Evolutionary conservation across 2,797 vertebrate species (phyloP), one percentile per base, ranked within the genome.

Genomic region (Cetoscarus ocellatus): DNA sequence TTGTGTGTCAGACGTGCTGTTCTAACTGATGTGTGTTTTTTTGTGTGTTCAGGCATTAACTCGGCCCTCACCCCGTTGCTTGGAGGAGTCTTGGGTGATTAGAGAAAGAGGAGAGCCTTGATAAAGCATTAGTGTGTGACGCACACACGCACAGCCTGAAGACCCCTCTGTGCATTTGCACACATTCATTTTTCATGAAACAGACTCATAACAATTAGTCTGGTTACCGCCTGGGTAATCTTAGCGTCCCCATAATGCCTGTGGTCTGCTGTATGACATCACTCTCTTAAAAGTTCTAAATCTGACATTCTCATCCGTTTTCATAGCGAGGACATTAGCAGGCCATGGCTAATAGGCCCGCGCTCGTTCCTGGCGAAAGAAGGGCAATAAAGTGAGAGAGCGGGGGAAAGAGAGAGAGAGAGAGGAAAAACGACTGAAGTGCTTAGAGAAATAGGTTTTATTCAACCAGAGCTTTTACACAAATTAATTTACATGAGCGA

Each of bases 111-210:
- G 86, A 83, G 84, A 84, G 89, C 79, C 91, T 91, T 94, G 92
- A 93, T 94, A 93, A 93, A 92, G 90, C 92, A 94, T 94, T 94
- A 93, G 87, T 81, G 86, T 88, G 87, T 81, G 82, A 83, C 65
- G 52, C 84, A 81, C 71, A 65, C 70, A 73, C 65, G 75, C 67
- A 62, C 71, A 57, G 80, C 88, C 85, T 67, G 84, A 92, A 88
- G 90, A 94, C 91, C 86, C 90, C 87, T 89, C 79, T 83, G 78
- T 93, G 92, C 93, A 94, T 94, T 93, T 92, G 90, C 90, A 86
- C 90, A 65, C 93, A 95, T 95, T 90, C 89, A 95, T 95, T 94
- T 95, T 95, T 95, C 89, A 95, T 95, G 93, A 94, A 92, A 92
- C 92, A 86, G 90, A 89, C 93, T 87, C 91, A 93, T 93, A 94